Conservation (phyloP, 2,888 invertebrate genomes). For the Norana najaformis region DNA sequence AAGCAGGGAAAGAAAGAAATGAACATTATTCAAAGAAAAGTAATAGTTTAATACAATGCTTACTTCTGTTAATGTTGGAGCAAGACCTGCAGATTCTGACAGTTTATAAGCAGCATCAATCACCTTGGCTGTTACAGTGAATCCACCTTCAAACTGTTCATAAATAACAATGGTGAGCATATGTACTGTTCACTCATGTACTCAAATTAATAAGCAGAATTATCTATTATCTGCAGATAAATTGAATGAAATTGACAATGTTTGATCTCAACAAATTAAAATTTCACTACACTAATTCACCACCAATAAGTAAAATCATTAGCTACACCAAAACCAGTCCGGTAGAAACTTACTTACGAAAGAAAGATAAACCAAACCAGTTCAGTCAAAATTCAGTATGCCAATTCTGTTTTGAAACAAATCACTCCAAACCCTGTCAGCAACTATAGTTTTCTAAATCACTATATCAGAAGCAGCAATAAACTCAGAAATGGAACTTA, state of each 20-base stretch:
- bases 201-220: not conserved
- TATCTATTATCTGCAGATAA: not conserved
- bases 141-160: conserved; percentile 78
- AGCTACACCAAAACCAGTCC: not conserved
- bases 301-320: not conserved
- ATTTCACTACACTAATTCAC: not conserved
- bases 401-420: no score
- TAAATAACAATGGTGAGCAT: conserved; percentile 32
- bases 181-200: not conserved
- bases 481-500: not conserved
- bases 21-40: not conserved
- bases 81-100: conserved; percentile 69
- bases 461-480: not conserved
- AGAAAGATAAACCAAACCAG: no score
- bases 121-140: conserved; percentile 66
- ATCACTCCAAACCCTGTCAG: not conserved
- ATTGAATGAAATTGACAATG: not conserved
- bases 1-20: not conserved
- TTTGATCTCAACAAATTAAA: not conserved
- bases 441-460: not conserved
- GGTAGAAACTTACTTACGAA: not conserved
- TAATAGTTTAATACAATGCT: conserved; percentile 20
- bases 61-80: conserved; percentile 71
- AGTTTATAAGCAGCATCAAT: conserved; percentile 71
- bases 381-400: no score